These are phyloP conservation scores for Atlantisia rogersi DNA, from an alignment of 2,113 vertebrate species.

Conservation along the genomic window DNA sequence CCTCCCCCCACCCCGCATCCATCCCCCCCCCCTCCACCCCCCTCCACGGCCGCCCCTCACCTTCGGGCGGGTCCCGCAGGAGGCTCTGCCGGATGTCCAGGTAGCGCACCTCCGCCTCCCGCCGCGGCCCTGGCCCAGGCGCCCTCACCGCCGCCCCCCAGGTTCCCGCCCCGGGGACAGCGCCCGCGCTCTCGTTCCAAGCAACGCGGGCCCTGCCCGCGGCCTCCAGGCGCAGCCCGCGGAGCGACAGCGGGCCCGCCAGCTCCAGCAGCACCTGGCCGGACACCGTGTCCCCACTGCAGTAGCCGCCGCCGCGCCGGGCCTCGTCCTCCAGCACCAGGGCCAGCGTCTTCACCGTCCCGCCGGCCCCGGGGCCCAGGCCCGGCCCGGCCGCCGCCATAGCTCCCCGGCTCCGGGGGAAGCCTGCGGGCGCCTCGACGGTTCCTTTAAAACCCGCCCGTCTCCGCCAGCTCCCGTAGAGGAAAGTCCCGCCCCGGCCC, in stretches of 20 bases:
- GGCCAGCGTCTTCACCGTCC: constrained; percentile 59
- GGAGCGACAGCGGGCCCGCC: constrained; percentile 49
- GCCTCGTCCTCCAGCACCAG: constrained; percentile 70
- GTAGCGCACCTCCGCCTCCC: constrained; percentile 70
- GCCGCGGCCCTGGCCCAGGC: not conserved
- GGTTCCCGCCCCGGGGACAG: not conserved
- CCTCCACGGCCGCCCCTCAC: not conserved
- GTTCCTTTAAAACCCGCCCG: constrained; percentile 60
- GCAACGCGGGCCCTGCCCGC: constrained; percentile 72
- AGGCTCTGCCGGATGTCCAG: constrained; percentile 73
- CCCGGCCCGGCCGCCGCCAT: constrained; percentile 30
- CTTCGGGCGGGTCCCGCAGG: constrained; percentile 53
- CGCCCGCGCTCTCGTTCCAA: constrained; percentile 53
- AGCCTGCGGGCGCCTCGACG: not conserved
- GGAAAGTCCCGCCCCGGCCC: not conserved
- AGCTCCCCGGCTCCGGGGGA: constrained; percentile 28
- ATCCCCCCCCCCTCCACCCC: not conserved
- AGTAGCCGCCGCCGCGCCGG: constrained; percentile 60
- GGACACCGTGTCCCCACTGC: constrained; percentile 74
- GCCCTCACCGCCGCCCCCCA: not conserved
- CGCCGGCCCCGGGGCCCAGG: not conserved
- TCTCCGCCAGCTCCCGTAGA: not conserved
- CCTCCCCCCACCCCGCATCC: not conserved
- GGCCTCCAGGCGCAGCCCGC: constrained; percentile 67
- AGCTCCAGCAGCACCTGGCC: constrained; percentile 77